Evolutionary conservation across 2,797 vertebrate species (phyloP).

Genomic region (Bryconaethiops microstoma): DNA sequence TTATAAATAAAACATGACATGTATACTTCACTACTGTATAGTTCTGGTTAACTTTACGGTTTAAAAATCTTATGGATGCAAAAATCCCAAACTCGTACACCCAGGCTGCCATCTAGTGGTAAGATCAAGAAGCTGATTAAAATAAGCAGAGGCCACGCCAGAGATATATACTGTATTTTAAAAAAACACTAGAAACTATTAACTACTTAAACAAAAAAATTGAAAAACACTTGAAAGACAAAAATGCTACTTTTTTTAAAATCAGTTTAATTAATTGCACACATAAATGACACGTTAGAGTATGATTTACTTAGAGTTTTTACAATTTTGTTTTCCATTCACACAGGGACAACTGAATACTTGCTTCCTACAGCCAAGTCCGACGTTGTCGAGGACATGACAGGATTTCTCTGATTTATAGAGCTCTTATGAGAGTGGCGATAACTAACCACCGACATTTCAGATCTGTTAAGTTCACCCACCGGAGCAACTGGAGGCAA

Average conservation of each 20-base stretch:
- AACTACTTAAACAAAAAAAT: not conserved
- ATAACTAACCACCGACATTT: constrained; percentile 67
- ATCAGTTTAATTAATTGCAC: constrained; percentile 83
- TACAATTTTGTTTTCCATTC: constrained; percentile 72
- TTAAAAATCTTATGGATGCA: too few species aligned
- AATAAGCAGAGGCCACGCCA: not conserved
- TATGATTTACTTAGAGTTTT: constrained; percentile 74
- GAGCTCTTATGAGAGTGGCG: constrained; percentile 54
- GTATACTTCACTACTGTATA: too few species aligned
- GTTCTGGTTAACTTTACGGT: too few species aligned
- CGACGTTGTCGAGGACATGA: constrained; percentile 28
- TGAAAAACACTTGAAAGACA: constrained; percentile 63
- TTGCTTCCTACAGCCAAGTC: constrained; percentile 29
- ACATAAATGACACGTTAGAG: constrained; percentile 84
- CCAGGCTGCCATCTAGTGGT: constrained; percentile 42
- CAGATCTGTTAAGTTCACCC: constrained; percentile 56
- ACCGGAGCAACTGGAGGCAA: constrained; percentile 78
- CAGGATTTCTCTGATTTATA: constrained; percentile 31
- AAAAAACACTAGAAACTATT: not conserved
- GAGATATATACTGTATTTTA: too few species aligned
- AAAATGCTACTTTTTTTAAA: constrained; percentile 71
- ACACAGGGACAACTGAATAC: constrained; percentile 72
- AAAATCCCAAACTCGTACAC: too few species aligned
- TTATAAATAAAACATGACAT: too few species aligned
- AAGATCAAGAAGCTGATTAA: not conserved